Evolutionary conservation across 2,113 vertebrate genomes (phyloP).

Genomic region (Neolamprologus falcicula): DNA sequence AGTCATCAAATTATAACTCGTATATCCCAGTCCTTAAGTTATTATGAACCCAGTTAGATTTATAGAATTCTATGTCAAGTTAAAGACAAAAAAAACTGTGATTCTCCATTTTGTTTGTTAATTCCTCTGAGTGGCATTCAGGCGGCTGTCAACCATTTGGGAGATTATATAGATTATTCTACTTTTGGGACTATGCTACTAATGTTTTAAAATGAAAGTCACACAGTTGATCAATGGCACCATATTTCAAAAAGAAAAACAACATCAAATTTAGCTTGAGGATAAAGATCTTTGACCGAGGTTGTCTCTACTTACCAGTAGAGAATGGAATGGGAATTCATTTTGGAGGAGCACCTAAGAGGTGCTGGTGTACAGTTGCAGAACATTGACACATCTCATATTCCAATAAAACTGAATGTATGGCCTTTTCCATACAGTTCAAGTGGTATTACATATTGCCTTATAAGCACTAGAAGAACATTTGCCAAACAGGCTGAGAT

Average conservation of each 20-base stretch:
- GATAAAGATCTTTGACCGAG: slow-evolving; percentile 23
- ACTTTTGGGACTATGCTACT: background rate
- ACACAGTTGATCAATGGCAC: slow-evolving; percentile 20
- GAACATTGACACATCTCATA: slow-evolving; percentile 19
- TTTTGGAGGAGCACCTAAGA: slow-evolving; percentile 48
- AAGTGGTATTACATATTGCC: slow-evolving; percentile 28
- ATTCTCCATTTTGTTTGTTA: background rate
- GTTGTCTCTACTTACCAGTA: background rate
- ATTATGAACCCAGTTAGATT: background rate
- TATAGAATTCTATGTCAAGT: background rate
- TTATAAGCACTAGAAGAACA: slow-evolving; percentile 26
- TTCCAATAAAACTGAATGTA: slow-evolving; percentile 45
- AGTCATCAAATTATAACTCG: background rate
- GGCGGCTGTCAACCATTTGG: background rate
- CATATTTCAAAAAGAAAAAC: slow-evolving; percentile 27
- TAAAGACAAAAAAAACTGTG: background rate
- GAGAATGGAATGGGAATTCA: background rate
- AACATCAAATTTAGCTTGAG: slow-evolving; percentile 12
- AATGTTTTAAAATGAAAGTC: slow-evolving; percentile 2
- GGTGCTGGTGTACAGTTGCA: slow-evolving; percentile 51
- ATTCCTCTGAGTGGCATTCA: background rate
- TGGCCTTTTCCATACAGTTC: slow-evolving; percentile 42
- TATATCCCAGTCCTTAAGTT: background rate
- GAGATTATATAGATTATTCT: background rate
- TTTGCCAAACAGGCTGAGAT: slow-evolving; percentile 35